Evolutionary conservation across 2,797 vertebrate species (phyloP), one percentile per base, ranked within the genome.

Genomic region (Microhierax caerulescens): DNA sequence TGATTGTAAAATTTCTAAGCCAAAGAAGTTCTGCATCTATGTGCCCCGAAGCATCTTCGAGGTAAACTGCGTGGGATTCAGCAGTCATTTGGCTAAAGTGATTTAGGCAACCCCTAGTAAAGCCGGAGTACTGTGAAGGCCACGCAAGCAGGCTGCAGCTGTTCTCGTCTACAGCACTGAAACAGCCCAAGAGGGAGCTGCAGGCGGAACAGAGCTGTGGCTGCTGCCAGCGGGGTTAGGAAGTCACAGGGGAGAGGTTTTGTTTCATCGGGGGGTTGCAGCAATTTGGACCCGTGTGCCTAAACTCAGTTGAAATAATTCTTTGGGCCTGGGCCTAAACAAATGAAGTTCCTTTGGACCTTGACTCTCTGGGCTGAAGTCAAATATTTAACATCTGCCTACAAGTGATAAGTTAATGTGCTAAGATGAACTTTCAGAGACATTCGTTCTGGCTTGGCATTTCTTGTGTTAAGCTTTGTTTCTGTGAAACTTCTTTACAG

Each of bases 381-480:
- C 67, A 94, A 96, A 95, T 94, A 93, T 92, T 93, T 93, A 73
- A 92, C 43, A 39, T 75, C 47, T 69, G 79, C 48, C 88, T 84
- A 20, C 45, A 76, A 76, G 65, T 51, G 79, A 48, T 88, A 43
- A 75, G 18, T 73, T 93, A 21, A 63, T 70, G 45, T 30, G 21
- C 32, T 25, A 64, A 87, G 24, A 65, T 81, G 57, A 72, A 47
- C 39, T 92, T 60, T 34, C 63, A 27, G 81, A 77, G 56, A 73
- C 30, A 43, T 51, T 57, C 63, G 24, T 85, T 76, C 36, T 64
- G 60, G 19, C 22, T 73, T 70, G 28, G 28, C 2, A 0, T 73
- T 90, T 59, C 61, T 63, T 65, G 4, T 34, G 43, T 59, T 73
- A 43, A 73, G n/a, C 50, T 92, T 78, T 2, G 11, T 13, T 69